A percentile compares a stretch with the other conserved stretches of the same genome.
Evolutionary conservation across 2,888 invertebrate genomes (phyloP).

Genomic region (Chouioia cunea): DNA sequence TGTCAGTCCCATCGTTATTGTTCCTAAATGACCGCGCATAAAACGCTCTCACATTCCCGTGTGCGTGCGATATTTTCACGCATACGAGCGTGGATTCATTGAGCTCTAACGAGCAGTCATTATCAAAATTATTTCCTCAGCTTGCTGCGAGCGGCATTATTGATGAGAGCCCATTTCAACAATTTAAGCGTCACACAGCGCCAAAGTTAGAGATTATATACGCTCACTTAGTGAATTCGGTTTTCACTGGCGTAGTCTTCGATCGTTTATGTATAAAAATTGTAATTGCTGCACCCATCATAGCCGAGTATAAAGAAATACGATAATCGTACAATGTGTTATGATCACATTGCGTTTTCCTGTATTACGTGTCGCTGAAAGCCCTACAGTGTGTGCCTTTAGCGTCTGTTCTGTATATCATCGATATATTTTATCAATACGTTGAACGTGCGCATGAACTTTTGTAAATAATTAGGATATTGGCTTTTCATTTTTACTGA

Average conservation of each 20-base stretch:
- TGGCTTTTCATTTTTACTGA: too few species aligned
- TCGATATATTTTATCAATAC: too few species aligned
- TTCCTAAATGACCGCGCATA: not conserved
- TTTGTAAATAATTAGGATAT: too few species aligned
- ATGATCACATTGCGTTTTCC: too few species aligned
- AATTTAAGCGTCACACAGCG: conserved; percentile 7
- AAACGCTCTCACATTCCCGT: not conserved
- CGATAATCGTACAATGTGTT: conserved; percentile 8
- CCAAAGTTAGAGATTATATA: too few species aligned
- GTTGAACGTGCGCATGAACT: too few species aligned
- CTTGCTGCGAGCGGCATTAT: not conserved
- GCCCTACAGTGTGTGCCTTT: too few species aligned
- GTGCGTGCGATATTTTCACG: not conserved
- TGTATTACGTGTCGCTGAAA: too few species aligned
- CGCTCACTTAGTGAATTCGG: too few species aligned
- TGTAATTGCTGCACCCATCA: conserved; percentile 6
- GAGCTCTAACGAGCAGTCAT: conserved; percentile 27
- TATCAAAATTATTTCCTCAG: conserved; percentile 25
- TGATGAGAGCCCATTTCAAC: conserved; percentile 20
- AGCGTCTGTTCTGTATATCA: too few species aligned
- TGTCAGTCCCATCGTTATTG: not conserved
- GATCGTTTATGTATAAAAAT: conserved; percentile 1
- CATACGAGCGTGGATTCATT: not conserved
- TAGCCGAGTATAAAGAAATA: conserved; percentile 5
- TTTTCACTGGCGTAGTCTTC: too few species aligned